These are phyloP conservation scores for Taphrorychus bicolor DNA, from an alignment of 2,888 invertebrate genomes.

Conservation along the genomic window DNA sequence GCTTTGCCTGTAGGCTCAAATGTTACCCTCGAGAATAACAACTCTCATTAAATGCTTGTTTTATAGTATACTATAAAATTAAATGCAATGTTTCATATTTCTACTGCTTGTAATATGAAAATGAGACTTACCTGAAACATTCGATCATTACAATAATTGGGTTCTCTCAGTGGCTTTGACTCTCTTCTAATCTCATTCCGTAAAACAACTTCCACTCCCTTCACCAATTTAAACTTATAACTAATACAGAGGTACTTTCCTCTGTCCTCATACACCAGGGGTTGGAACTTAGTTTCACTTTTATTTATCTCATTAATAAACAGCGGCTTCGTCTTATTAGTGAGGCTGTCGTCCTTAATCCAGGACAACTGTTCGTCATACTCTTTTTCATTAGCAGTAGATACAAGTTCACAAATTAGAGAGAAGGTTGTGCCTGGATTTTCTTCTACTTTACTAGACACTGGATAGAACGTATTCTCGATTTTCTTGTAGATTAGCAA, in stretches of 20 bases:
- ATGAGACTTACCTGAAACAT: conserved; percentile 52
- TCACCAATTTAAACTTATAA: conserved; percentile 52
- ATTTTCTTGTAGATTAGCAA: conserved; percentile 54
- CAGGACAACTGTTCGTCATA: conserved; percentile 55
- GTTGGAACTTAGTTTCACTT: conserved; percentile 52
- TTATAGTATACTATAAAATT: too few species aligned
- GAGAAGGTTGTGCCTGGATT: conserved; percentile 54
- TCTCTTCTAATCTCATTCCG: conserved; percentile 46
- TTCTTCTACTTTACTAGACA: conserved; percentile 51
- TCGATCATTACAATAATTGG: conserved; percentile 52
- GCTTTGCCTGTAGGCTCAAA: too few species aligned
- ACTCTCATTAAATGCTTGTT: too few species aligned
- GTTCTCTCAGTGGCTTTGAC: conserved; percentile 44
- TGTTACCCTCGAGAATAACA: too few species aligned
- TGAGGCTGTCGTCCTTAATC: conserved; percentile 43
- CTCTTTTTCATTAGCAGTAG: conserved; percentile 46
- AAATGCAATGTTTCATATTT: too few species aligned
- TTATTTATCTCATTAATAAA: conserved; percentile 49
- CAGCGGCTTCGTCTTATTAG: neutral
- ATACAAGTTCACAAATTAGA: conserved; percentile 54
- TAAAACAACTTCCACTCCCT: conserved; percentile 52
- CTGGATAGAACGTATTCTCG: conserved; percentile 52
- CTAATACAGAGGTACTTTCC: conserved; percentile 56
- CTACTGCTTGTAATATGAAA: too few species aligned
- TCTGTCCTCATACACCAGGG: conserved; percentile 51